Evolutionary conservation across 2,113 vertebrate genomes (phyloP).

Genomic region (Apistogramma diplotaenia): DNA sequence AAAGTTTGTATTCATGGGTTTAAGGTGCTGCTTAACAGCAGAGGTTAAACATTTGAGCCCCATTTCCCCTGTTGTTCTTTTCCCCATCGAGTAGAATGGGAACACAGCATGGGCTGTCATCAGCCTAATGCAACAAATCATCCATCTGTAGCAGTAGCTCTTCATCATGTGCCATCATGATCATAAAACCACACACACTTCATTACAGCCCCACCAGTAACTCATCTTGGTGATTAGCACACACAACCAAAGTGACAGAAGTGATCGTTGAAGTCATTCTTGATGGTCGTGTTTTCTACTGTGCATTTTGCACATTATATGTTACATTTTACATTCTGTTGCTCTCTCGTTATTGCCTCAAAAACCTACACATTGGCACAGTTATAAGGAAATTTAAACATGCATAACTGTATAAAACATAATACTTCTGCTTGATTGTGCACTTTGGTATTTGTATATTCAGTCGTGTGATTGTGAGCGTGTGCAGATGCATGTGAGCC

Average conservation of each 20-base stretch:
- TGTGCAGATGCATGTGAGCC: not conserved
- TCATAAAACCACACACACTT: not conserved
- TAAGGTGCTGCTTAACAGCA: not conserved
- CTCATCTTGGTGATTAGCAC: conserved; percentile 14
- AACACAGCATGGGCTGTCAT: not conserved
- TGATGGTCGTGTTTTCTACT: not conserved
- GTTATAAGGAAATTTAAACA: conserved; percentile 35
- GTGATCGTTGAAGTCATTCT: conserved; percentile 2
- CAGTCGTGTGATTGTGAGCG: not conserved
- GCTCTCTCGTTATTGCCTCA: conserved; percentile 21
- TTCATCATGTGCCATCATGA: conserved; percentile 16
- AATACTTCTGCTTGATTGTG: conserved; percentile 10
- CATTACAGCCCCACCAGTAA: not conserved
- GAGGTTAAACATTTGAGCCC: conserved; percentile 16
- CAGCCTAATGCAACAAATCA: conserved; percentile 17
- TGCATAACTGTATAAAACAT: conserved; percentile 27
- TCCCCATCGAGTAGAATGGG: not conserved
- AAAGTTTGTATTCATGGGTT: not conserved
- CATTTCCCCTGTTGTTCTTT: not conserved
- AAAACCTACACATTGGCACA: conserved; percentile 13
- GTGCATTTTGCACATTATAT: not conserved
- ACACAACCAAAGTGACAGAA: conserved; percentile 1
- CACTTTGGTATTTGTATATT: not conserved
- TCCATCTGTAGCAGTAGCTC: conserved; percentile 2
- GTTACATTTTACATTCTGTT: not conserved